Base-by-base conservation (phyloP, 2,113 vertebrate species). In the Alouatta palliata region DNA sequence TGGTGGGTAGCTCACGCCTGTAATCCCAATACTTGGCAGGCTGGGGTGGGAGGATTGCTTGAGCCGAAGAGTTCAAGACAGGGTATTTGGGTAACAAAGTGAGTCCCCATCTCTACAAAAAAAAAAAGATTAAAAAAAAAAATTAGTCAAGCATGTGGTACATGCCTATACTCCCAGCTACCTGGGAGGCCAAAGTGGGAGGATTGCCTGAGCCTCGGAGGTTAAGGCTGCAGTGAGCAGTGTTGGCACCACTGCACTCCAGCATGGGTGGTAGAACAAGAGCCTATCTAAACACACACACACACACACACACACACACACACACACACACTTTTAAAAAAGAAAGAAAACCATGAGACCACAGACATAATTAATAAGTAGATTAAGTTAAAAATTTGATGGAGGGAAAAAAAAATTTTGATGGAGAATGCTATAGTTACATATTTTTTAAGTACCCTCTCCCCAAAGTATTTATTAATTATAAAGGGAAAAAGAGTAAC, bases 381-480 rank as follows among this genome's bases (percentile, higher is more conserved):
- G 19, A 10, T 52, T 40, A 90, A 56, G 75, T 49, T 35, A 40
- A 81, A 92, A 90, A 43, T 45, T 0, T 49, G 37, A 87, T 45
- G 25, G 89, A 40, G 25, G n/a, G n/a, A n/a, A n/a, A n/a, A n/a
- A n/a, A 40, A 81, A 92, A 90, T n/a, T 45, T 0, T 49, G 37
- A 87, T 45, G 25, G 89, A 40, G 25, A 90, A 68, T 3, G 49
- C 30, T 27, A 89, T 40, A 81, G 81, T 84, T 91, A 96, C 25
- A 17, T 81, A 90, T 84, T 61, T 70, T 70, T 30, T 35, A 88
- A 47, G 17, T 12, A 23, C 13, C 58, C 2, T 9, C 68, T 2
- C 5, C 16, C 47, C 1, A 71, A 87, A 88, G 91, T 43, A 49
- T 9, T 58, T 93, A 64, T 16, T 49, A 68, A 86, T 61, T 82